phyloP scores from a whole-genome alignment of 2,888 invertebrate species.

The Pheosia tremula region DNA sequence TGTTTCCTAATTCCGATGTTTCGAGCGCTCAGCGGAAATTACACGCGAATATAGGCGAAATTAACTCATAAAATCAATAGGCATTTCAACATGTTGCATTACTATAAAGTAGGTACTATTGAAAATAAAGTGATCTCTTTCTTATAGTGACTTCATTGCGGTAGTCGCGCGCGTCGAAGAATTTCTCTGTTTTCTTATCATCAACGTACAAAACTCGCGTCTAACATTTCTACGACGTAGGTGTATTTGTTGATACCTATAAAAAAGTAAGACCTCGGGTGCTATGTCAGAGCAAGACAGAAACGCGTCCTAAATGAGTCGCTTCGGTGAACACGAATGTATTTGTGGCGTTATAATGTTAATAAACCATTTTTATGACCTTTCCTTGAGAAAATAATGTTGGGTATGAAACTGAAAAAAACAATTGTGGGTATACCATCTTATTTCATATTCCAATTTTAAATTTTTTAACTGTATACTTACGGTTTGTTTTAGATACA shows the following conservation, averaged over 20 bases:
- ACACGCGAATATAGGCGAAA: background rate
- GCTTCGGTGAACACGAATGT: conserved; percentile 23
- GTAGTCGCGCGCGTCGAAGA: conserved; percentile 9
- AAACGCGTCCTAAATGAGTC: conserved; percentile 34
- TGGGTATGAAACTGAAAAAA: conserved; percentile 11
- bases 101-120: too few species aligned
- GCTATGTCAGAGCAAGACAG: conserved; percentile 18
- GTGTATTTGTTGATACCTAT: too few species aligned
- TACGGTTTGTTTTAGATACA: too few species aligned
- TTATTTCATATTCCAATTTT: background rate
- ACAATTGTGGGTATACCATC: conserved; percentile 4
- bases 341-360: conserved; percentile 32
- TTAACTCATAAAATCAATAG: too few species aligned
- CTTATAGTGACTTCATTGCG: conserved; percentile 2
- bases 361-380: conserved; percentile 35
- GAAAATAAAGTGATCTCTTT: too few species aligned
- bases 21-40: background rate
- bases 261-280: conserved; percentile 10
- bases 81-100: too few species aligned
- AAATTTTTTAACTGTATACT: too few species aligned
- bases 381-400: conserved; percentile 22
- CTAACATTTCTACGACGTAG: too few species aligned
- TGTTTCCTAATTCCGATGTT: conserved; percentile 2
- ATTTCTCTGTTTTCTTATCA: too few species aligned
- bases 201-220: too few species aligned